phyloP scores from a whole-genome alignment of 1,140 invertebrate species.

The Meloidogyne chitwoodi region DNA sequence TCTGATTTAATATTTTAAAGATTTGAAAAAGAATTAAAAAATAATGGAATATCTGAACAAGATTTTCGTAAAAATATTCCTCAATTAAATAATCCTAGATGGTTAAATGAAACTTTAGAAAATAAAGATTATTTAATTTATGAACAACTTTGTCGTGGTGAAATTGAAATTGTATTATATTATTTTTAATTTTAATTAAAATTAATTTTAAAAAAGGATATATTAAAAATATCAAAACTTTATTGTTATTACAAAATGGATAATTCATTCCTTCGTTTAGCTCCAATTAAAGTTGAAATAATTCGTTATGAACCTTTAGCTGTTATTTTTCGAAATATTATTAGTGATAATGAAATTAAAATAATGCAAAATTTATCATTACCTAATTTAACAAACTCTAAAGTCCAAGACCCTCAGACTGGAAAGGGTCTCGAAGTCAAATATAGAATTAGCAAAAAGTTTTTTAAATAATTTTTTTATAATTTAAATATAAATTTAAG shows the following conservation, averaged over 20 bases:
- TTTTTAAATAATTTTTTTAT: conserved; percentile 35
- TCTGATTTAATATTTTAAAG: no score
- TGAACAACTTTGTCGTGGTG: conserved; percentile 45
- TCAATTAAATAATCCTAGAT: background rate
- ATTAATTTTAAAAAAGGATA: background rate
- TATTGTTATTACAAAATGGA: conserved; percentile 74
- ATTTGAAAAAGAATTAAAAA: background rate
- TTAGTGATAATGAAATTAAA: conserved; percentile 82
- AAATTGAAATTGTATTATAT: background rate
- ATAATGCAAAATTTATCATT: conserved; percentile 78
- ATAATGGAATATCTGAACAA: background rate
- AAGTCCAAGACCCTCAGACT: conserved; percentile 89
- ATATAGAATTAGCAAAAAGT: conserved; percentile 91
- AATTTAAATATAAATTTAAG: conserved; percentile 22
- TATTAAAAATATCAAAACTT: conserved; percentile 26
- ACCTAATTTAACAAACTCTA: conserved; percentile 73
- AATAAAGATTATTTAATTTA: conserved; percentile 28
- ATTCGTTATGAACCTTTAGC: conserved; percentile 50
- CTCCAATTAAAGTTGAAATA: conserved; percentile 85
- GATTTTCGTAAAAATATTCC: background rate
- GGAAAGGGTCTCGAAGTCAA: conserved; percentile 85
- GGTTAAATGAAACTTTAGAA: background rate
- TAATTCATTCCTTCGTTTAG: conserved; percentile 72
- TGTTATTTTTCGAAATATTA: conserved; percentile 69
- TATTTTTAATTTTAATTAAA: background rate